These are phyloP conservation scores for Endotricha flammealis DNA, from an alignment of 2,888 invertebrate species.

Conservation along the genomic window DNA sequence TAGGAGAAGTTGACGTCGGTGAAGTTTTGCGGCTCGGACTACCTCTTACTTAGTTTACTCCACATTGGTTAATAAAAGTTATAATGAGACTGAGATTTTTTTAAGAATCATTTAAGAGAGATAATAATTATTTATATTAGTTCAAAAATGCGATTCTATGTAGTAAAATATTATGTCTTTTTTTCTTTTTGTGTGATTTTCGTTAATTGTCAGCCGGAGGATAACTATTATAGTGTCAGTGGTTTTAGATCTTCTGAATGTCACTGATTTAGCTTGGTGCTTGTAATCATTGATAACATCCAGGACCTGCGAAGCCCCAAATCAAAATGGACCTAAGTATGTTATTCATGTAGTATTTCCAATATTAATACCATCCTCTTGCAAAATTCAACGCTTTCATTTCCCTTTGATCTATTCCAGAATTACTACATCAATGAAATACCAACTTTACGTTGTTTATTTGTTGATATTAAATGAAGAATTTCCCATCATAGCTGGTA, in stretches of 20 bases:
- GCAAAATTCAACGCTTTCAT: slow-evolving; percentile 14
- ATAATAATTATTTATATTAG: neutral
- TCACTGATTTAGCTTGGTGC: no score
- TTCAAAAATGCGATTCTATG: no score
- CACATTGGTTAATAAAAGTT: slow-evolving; percentile 1
- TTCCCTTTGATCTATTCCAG: slow-evolving; percentile 27
- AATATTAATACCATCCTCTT: no score
- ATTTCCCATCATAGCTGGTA: slow-evolving; percentile 3
- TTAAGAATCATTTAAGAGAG: neutral
- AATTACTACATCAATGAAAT: slow-evolving; percentile 19
- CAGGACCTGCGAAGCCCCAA: no score
- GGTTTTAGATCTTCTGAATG: no score
- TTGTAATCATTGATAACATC: no score
- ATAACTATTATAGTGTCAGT: no score
- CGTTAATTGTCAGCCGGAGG: no score
- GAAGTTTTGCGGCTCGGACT: slow-evolving; percentile 31
- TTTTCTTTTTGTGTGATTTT: no score
- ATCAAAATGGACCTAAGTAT: no score
- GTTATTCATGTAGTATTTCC: no score
- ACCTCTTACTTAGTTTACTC: slow-evolving; percentile 11
- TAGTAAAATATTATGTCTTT: no score
- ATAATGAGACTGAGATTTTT: slow-evolving; percentile 1
- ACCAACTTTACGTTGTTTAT: slow-evolving; percentile 18
- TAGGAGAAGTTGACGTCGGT: slow-evolving; percentile 48
- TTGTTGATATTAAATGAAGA: slow-evolving; percentile 13